Evolutionary conservation across 2,888 invertebrate genomes (phyloP).

Genomic region (Timema cristinae): DNA sequence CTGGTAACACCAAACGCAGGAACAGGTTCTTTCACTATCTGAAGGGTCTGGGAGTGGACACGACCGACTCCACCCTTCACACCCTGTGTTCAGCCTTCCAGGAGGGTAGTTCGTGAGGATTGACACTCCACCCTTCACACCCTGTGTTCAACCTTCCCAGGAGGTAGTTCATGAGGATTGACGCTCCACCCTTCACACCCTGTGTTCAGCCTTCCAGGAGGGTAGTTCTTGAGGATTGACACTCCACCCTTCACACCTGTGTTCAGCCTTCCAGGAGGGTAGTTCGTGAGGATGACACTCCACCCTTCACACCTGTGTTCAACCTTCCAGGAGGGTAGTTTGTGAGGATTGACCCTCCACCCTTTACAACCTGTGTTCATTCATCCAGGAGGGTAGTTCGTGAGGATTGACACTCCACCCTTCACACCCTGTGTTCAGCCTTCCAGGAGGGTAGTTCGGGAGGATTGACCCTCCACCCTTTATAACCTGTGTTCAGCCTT

Average conservation of each 20-base stretch:
- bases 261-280: too few relatives aligned
- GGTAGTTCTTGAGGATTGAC: too few relatives aligned
- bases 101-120: not conserved
- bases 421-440: constrained; percentile 14
- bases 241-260: too few relatives aligned
- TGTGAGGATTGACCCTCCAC: constrained; percentile 43
- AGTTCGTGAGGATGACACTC: too few relatives aligned
- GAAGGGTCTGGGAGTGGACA: constrained; percentile 53
- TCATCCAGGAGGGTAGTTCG: constrained; percentile 2
- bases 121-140: constrained; percentile 33
- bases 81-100: constrained; percentile 19
- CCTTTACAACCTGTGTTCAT: constrained; percentile 13
- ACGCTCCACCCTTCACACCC: too few relatives aligned
- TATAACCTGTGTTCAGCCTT: too few relatives aligned
- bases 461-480: too few relatives aligned
- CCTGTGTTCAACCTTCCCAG: constrained; percentile 16
- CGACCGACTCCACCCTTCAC: constrained; percentile 42
- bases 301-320: too few relatives aligned
- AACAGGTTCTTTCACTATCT: constrained; percentile 77
- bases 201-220: too few relatives aligned
- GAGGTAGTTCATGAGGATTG: too few relatives aligned
- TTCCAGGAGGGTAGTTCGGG: not conserved
- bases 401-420: constrained; percentile 33
- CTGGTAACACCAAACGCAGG: constrained; percentile 58
- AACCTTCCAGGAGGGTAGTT: too few relatives aligned